phyloP scores from a whole-genome alignment of 1,140 invertebrate species.

The Lepidurus apus region DNA sequence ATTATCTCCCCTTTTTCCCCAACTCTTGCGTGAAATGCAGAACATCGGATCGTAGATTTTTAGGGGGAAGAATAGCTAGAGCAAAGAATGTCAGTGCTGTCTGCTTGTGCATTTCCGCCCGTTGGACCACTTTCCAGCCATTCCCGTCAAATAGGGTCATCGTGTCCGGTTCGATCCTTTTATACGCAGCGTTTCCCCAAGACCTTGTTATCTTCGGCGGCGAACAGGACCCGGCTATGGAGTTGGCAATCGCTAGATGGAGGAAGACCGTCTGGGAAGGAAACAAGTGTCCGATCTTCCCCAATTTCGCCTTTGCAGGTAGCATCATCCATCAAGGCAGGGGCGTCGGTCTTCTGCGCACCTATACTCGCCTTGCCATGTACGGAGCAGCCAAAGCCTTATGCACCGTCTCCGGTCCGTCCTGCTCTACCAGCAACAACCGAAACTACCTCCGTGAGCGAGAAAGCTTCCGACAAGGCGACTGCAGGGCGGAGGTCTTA shows the following conservation, averaged over 20 bases:
- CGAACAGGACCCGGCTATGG: neutral
- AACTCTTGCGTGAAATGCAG: neutral
- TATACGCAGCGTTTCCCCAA: neutral
- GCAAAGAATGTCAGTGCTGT: neutral
- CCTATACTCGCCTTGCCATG: neutral
- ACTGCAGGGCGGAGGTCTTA: neutral
- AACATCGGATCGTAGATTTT: neutral
- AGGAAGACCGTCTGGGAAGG: neutral
- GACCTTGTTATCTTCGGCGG: neutral
- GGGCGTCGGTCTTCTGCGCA: neutral
- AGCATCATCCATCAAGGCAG: conserved; percentile 2
- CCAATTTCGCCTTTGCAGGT: neutral
- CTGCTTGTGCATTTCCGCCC: neutral
- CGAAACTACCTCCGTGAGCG: neutral
- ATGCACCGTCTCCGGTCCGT: neutral
- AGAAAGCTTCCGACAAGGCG: neutral
- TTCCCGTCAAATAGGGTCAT: neutral
- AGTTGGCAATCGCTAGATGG: neutral
- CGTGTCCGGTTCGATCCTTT: neutral
- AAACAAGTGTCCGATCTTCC: neutral
- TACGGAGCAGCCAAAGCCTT: neutral
- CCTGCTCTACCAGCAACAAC: neutral
- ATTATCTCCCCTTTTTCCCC: neutral
- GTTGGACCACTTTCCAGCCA: neutral
- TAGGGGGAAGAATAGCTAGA: neutral